Base-by-base conservation (phyloP, 2,888 invertebrate species). In the Drosophila parthenogenetica region DNA sequence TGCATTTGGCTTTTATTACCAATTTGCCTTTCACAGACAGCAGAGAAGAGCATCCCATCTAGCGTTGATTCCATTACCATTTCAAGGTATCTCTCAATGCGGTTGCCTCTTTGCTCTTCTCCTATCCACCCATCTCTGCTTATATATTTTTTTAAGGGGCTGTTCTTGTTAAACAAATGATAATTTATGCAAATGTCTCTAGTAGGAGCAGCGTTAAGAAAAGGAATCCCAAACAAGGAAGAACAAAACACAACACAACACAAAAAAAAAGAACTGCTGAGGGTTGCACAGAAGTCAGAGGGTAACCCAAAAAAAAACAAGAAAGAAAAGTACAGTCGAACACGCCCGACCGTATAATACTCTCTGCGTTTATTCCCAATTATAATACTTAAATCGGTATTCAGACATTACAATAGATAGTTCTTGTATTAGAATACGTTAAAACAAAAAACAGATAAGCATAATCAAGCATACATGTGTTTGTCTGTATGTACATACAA, bases 131-230 rank as follows among this genome's bases (percentile, higher is more conserved):
- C 29, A 29, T 1, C 29, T 29, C 29, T 29, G 29, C 29, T 29
- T 29, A 29, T 22, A 22, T 37, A 40, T 54, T 49, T 67, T 25
- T 29, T 14, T 10, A 13, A 40, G 54, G 14, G 42, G 40, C 65
- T 76, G 73, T 64, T 62, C 76, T 79, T 87, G 78, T 84, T 85
- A 83, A 82, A 79, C 85, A 90, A 90, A 90, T 87, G 87, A 89
- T 90, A 90, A 90, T 90, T 90, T 90, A 90, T 90, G 90, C 84
- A 90, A 90, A 90, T 90, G 85, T 81, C 86, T 82, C 73, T 81
- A 83, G 79, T 84, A 78, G 77, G 59, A 59, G 66, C 64, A 49
- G 63, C 64, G 19, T 32, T 50, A 69, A 50, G 55, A 58, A 62
- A 42, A 50, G 40, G n/a, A 54, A 14, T 22, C 49, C 59, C 32